Percentiles rank a stretch among this genome's conserved stretches.
Conservation (phyloP, 1,140 invertebrate genomes). For the Tetramorium alpestre region DNA sequence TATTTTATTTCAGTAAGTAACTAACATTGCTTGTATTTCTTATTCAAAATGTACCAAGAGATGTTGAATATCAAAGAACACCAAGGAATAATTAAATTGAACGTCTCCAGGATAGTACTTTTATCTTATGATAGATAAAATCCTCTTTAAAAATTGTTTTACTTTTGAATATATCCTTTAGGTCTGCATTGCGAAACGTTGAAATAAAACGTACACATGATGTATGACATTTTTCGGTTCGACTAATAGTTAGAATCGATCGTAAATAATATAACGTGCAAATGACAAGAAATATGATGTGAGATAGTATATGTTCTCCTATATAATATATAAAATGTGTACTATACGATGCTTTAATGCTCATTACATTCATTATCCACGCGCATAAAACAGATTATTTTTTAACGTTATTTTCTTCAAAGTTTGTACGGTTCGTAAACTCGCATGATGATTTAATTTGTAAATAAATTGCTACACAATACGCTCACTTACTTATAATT, state of each 20-base stretch:
- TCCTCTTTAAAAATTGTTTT: not conserved
- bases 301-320: not conserved
- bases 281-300: not conserved
- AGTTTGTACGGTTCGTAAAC: not conserved
- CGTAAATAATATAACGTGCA: not conserved
- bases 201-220: not conserved
- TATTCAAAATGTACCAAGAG: slow-evolving; percentile 4
- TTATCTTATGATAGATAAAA: not conserved
- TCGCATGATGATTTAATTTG: not conserved
- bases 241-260: not conserved
- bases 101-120: not conserved
- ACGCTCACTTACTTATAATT: not conserved
- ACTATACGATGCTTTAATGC: not conserved
- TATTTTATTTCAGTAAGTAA: slow-evolving; percentile 32
- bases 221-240: not conserved
- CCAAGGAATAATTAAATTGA: slow-evolving; percentile 23
- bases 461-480: not conserved
- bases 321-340: not conserved
- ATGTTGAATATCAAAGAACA: slow-evolving; percentile 30
- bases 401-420: not conserved
- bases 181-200: not conserved
- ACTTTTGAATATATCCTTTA: not conserved
- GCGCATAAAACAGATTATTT: not conserved
- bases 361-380: not conserved
- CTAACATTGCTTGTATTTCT: slow-evolving; percentile 17